These are phyloP conservation scores for Pterocles orientalis DNA, from an alignment of 2,113 vertebrate species.

Conservation along the genomic window DNA sequence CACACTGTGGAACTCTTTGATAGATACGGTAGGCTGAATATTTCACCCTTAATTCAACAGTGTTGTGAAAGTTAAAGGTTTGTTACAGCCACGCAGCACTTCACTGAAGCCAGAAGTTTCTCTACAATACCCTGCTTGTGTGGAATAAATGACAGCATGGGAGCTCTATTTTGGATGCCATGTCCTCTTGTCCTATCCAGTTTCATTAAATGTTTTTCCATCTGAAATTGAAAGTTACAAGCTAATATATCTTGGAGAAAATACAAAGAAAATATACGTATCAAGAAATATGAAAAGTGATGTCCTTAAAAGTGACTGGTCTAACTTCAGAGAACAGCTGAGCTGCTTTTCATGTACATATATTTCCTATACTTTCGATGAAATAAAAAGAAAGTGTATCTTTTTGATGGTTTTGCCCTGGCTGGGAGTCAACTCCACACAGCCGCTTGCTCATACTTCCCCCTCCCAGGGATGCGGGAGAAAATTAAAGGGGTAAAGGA, in stretches of 20 bases:
- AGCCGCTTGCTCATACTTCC: no score
- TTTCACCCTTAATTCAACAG: not conserved
- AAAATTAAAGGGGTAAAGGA: no score
- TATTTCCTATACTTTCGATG: not conserved
- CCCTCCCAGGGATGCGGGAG: no score
- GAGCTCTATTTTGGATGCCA: not conserved
- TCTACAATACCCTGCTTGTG: not conserved
- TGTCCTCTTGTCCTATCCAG: not conserved
- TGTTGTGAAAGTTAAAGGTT: not conserved
- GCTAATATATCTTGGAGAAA: not conserved
- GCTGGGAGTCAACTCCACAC: no score
- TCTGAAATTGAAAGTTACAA: not conserved
- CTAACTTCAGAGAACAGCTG: not conserved
- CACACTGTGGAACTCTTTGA: not conserved
- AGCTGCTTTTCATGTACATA: not conserved
- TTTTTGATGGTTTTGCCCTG: no score
- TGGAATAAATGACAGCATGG: not conserved
- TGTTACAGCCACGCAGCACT: not conserved
- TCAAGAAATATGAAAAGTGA: fast-evolving
- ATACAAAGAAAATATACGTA: not conserved
- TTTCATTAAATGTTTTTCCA: not conserved
- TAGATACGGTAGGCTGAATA: not conserved
- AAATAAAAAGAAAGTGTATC: not conserved
- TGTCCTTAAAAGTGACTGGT: not conserved
- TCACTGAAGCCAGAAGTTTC: not conserved